Conservation (phyloP, 2,797 vertebrate species). For the Crenichthys baileyi region DNA sequence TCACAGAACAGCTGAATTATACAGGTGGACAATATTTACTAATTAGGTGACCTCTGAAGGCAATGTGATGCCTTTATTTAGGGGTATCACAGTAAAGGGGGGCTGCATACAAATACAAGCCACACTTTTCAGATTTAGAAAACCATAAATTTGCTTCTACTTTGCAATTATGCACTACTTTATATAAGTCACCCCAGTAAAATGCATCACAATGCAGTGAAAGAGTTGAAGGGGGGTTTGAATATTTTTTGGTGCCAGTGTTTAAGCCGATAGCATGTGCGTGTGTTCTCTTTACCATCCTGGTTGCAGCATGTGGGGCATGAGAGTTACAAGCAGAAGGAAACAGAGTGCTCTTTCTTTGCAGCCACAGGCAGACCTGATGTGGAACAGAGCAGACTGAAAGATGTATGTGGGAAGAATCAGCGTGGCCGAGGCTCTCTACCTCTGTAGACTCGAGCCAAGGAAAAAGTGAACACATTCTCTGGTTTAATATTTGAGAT, state of each 20-base stretch:
- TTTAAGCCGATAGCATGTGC: constrained; percentile 16
- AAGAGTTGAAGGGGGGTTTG: no score
- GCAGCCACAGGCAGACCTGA: constrained; percentile 35
- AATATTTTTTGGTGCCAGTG: neutral
- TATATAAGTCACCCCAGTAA: no score
- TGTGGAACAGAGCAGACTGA: constrained; percentile 24
- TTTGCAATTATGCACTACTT: no score
- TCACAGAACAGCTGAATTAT: no score
- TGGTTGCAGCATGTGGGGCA: neutral
- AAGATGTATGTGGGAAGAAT: constrained; percentile 12
- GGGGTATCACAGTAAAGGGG: no score
- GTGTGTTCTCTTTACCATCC: constrained; percentile 14
- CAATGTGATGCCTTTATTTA: no score
- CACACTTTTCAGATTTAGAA: no score
- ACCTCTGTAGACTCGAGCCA: neutral
- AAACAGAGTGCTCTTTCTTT: constrained; percentile 33
- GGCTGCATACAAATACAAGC: no score
- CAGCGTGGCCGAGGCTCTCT: neutral
- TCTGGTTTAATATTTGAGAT: constrained; percentile 19
- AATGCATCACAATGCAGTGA: no score
- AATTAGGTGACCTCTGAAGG: no score
- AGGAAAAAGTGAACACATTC: constrained; percentile 2
- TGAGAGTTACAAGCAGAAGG: constrained; percentile 27
- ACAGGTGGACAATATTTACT: no score
- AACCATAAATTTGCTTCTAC: no score